Evolutionary conservation across 1,140 invertebrate species (phyloP).

Genomic region (Daktulosphaira vitifoliae): DNA sequence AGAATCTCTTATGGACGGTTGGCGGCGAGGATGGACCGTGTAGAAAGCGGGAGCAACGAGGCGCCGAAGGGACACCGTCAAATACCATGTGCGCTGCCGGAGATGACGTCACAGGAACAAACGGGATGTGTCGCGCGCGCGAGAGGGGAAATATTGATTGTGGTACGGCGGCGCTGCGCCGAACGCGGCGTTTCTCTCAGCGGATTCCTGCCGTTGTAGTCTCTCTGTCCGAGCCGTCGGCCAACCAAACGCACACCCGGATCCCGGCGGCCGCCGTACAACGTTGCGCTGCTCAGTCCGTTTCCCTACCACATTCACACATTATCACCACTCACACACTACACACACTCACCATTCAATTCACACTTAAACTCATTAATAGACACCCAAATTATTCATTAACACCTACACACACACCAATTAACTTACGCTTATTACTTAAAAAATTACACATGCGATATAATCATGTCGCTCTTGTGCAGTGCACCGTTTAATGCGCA

Average conservation of each 20-base stretch:
- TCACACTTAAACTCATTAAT: not conserved
- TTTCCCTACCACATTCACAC: not conserved
- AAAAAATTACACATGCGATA: too few species aligned
- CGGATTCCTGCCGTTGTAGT: conserved; percentile 25
- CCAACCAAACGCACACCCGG: conserved; percentile 29
- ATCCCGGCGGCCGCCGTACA: conserved; percentile 1
- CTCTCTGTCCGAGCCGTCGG: conserved; percentile 28
- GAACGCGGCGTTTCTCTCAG: conserved; percentile 26
- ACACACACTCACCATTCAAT: not conserved
- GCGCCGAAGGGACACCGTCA: conserved; percentile 32
- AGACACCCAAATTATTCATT: not conserved
- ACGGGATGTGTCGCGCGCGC: conserved; percentile 40
- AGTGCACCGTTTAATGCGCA: too few species aligned
- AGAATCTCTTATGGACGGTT: not conserved
- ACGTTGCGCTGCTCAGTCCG: not conserved
- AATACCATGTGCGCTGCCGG: conserved; percentile 42
- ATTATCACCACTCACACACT: not conserved
- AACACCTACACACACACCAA: not conserved
- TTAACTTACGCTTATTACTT: too few species aligned
- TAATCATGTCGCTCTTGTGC: too few species aligned
- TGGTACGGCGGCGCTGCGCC: conserved; percentile 46
- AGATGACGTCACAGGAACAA: conserved; percentile 38
- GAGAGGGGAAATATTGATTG: conserved; percentile 44
- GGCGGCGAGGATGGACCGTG: not conserved
- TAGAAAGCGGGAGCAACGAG: too few species aligned